phyloP scores from a whole-genome alignment of 2,888 invertebrate genomes.

The Neoaliturus tenellus region DNA sequence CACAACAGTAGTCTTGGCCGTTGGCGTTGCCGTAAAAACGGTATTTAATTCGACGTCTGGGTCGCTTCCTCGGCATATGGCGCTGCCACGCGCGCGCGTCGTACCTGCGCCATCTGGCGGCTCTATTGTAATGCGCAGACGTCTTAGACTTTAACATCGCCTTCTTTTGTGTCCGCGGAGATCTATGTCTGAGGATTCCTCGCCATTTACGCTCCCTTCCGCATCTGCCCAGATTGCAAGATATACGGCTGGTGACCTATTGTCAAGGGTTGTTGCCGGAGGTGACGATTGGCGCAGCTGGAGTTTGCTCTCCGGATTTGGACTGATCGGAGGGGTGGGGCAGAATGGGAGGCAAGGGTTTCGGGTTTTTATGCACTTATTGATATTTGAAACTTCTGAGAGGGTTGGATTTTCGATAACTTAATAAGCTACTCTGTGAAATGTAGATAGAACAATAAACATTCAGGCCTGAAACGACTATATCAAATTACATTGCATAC shows the following conservation, averaged over 20 bases:
- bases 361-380: too few relatives aligned
- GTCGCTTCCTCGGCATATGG: conserved; percentile 48
- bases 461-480: too few relatives aligned
- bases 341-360: neutral
- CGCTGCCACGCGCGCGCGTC: conserved; percentile 40
- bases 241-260: conserved; percentile 21
- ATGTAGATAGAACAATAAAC: too few relatives aligned
- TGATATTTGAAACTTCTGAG: too few relatives aligned
- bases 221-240: conserved; percentile 18
- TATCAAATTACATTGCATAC: too few relatives aligned
- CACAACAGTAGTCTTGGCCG: conserved; percentile 33
- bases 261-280: neutral
- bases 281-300: conserved; percentile 16
- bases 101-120: neutral
- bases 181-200: conserved; percentile 3
- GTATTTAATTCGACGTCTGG: conserved; percentile 54
- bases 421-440: too few relatives aligned
- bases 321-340: neutral
- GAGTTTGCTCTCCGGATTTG: conserved; percentile 25
- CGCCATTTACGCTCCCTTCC: conserved; percentile 26
- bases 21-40: conserved; percentile 46
- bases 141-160: conserved; percentile 10
- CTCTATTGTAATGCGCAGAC: conserved; percentile 10
- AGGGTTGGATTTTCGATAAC: too few relatives aligned
- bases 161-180: conserved; percentile 16